These are phyloP conservation scores for Chloropsis cyanopogon DNA, from an alignment of 2,113 vertebrate species.

Conservation along the genomic window DNA sequence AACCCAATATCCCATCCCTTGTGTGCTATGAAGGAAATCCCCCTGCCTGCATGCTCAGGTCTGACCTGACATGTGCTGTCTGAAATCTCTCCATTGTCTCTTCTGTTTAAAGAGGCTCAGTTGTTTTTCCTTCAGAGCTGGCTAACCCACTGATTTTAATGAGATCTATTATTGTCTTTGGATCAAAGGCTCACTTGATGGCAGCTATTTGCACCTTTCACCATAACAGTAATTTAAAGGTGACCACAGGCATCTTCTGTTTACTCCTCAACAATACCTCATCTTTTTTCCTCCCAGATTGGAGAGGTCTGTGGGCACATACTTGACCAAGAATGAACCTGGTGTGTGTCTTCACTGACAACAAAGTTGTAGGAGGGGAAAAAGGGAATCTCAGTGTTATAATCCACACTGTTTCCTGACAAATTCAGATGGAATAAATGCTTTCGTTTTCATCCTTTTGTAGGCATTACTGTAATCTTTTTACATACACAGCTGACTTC, in stretches of 20 bases:
- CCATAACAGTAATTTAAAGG: slow-evolving; percentile 54
- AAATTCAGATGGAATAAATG: slow-evolving; percentile 23
- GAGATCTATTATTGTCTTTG: slow-evolving; percentile 41
- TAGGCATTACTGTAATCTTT: neutral
- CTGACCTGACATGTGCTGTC: neutral
- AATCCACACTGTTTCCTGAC: slow-evolving; percentile 21
- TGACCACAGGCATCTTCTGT: slow-evolving; percentile 49
- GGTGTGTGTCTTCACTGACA: neutral
- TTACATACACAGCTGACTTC: neutral
- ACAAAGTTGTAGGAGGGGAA: slow-evolving; percentile 3
- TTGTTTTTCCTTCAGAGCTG: slow-evolving; percentile 14
- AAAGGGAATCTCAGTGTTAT: neutral
- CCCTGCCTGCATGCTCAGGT: neutral
- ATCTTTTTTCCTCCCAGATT: slow-evolving; percentile 7
- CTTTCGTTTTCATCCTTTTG: neutral
- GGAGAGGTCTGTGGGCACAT: neutral
- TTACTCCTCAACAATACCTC: slow-evolving; percentile 24
- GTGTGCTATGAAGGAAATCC: neutral
- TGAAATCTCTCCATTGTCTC: slow-evolving; percentile 29
- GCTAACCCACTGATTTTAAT: slow-evolving; percentile 35
- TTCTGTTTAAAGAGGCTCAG: neutral
- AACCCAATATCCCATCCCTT: neutral
- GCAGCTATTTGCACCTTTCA: slow-evolving; percentile 47
- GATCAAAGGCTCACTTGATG: slow-evolving; percentile 52
- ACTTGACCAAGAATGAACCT: slow-evolving; percentile 52